Evolutionary conservation across 2,888 invertebrate species (phyloP), one percentile per base, ranked within the genome.

Genomic region (Oscheius myriophilus): DNA sequence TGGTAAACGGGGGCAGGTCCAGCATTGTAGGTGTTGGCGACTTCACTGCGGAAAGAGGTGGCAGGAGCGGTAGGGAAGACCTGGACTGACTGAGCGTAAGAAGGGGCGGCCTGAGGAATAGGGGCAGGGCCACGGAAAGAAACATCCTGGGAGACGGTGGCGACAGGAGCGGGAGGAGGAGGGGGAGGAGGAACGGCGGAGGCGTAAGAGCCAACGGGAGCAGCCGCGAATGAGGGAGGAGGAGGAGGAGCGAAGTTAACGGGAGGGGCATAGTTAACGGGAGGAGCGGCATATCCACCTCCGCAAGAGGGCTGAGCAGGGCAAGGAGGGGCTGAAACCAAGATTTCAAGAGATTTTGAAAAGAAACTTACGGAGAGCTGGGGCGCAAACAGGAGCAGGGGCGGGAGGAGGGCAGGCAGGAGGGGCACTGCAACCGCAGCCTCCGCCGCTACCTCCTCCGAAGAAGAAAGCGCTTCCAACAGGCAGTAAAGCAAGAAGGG

Each of bases 391-490:
- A 43, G 75, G 66, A 61, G 78, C 70, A 11, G 72, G 70, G 18
- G 74, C 69, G 57, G 75, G 75, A 63, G 73, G 73, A 1, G 73
- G 71, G 46, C 74, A 72, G 6, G 73, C 70, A 51, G 77, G 76
- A 51, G 71, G 72, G 23, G 73, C 72, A 11, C 61, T 61, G 45
- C 77, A 79, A 12, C 78, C 78, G 33, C 78, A 75, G 16, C 72
- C 70, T 9, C 68, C 65, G 7, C 69, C 67, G 12, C 63, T 55
- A 12, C 73, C 71, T 21, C 72, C 69, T 41, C 77, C 77, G 51
- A 77, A 79, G 79, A 79, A 79, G 75, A 79, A 78, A 14, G 79
- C 77, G 71, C 70, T 68, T 25, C 58, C 65, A n/a, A 70, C 11
- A 18, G 67, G 51, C 16, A 54, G 33, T 39, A 67, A 41, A 52